Percentiles rank a stretch among this genome's conserved stretches.
Evolutionary conservation across 2,888 invertebrate species (phyloP).

Genomic region (Pegoplata infirma): DNA sequence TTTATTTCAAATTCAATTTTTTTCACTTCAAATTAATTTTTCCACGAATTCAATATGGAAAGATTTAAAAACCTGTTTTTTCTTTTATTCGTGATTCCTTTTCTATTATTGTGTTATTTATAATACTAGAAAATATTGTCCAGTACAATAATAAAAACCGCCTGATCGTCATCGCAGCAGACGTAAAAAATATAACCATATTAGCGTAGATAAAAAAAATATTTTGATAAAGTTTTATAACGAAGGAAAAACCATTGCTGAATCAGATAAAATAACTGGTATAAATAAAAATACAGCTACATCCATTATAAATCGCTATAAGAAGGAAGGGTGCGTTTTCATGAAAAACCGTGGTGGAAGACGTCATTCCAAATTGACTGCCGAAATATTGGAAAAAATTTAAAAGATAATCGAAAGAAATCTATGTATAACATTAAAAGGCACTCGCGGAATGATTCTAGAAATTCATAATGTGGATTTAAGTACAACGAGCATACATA

Average conservation of each 20-base stretch:
- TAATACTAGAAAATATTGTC: too few relatives aligned
- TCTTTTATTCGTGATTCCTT: too few relatives aligned
- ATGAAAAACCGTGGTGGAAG: constrained; percentile 1
- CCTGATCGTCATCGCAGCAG: too few relatives aligned
- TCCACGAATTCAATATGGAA: too few relatives aligned
- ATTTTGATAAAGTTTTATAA: constrained; percentile 3
- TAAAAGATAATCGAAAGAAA: constrained; percentile 10
- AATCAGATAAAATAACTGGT: constrained; percentile 15
- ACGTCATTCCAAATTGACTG: constrained; percentile 11
- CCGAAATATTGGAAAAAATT: constrained; percentile 24
- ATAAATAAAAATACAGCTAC: constrained; percentile 18
- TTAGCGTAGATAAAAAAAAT: not conserved
- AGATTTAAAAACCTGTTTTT: too few relatives aligned
- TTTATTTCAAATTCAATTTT: too few relatives aligned
- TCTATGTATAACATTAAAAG: constrained; percentile 8
- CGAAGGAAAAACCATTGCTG: constrained; percentile 8
- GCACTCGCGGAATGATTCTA: constrained; percentile 1
- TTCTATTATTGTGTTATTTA: too few relatives aligned
- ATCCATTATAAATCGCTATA: constrained; percentile 4
- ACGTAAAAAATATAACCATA: not conserved
- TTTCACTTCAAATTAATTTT: too few relatives aligned
- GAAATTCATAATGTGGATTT: constrained; percentile 7
- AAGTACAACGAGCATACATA: constrained; percentile 11
- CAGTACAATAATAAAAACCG: too few relatives aligned
- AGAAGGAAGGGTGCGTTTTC: not conserved